Percentiles rank a stretch among this genome's conserved stretches.
These are phyloP conservation scores for Sprattus sprattus DNA, from an alignment of 2,113 vertebrate genomes.

Conservation along the genomic window DNA sequence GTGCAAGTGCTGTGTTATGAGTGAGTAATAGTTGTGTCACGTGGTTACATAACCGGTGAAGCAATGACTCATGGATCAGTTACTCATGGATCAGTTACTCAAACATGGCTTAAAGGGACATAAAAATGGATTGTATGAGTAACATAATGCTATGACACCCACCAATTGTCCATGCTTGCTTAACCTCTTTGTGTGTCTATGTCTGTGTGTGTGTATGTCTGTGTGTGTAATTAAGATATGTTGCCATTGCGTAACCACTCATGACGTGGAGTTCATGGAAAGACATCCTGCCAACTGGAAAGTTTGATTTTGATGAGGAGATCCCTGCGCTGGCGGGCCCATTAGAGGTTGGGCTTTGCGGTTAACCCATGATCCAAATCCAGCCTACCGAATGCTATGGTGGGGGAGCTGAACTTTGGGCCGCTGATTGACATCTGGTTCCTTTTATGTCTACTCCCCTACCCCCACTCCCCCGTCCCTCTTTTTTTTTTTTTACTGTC, in stretches of 20 bases:
- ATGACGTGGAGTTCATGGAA: slow-evolving; percentile 13
- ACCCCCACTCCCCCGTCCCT: no score
- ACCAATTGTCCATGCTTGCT: not conserved
- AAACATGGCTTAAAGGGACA: not conserved
- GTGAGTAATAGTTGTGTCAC: not conserved
- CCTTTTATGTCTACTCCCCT: slow-evolving; percentile 4
- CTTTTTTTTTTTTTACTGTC: slow-evolving; percentile 6
- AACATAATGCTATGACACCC: not conserved
- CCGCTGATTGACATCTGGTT: slow-evolving; percentile 10
- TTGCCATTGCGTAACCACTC: not conserved
- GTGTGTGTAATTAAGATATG: not conserved
- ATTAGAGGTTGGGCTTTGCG: slow-evolving; percentile 1
- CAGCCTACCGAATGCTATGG: not conserved
- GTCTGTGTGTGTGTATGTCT: not conserved
- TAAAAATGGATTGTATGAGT: not conserved
- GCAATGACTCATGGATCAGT: not conserved
- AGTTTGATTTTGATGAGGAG: slow-evolving; percentile 18
- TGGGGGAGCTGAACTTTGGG: slow-evolving; percentile 11
- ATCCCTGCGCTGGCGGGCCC: not conserved
- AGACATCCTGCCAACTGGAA: slow-evolving; percentile 4
- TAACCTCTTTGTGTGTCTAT: not conserved
- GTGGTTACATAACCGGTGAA: not conserved
- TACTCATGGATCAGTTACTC: not conserved
- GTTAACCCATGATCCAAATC: not conserved
- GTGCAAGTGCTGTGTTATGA: not conserved